Conservation (phyloP, 2,797 vertebrate genomes). For the Aythya fuligula region DNA sequence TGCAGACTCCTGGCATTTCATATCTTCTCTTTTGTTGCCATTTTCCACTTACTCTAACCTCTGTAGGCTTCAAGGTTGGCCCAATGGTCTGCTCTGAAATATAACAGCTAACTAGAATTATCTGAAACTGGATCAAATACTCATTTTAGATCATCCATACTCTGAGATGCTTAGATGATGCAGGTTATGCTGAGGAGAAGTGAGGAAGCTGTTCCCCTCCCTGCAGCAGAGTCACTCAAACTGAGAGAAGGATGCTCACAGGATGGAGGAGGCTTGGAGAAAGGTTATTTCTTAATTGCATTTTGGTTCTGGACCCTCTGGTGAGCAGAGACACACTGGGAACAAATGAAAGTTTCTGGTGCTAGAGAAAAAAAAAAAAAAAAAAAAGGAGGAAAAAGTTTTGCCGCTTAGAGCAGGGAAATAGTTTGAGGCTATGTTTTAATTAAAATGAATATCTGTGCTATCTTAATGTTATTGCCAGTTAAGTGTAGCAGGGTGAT, state of each 20-base stretch:
- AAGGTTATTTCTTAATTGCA: constrained; percentile 71
- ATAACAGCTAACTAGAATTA: neutral
- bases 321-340: constrained; percentile 49
- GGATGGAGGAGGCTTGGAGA: constrained; percentile 3
- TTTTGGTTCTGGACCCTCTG: constrained; percentile 62
- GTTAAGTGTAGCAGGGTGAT: constrained; percentile 85
- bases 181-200: neutral
- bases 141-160: neutral
- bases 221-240: constrained; percentile 32
- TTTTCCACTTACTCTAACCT: neutral
- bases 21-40: neutral
- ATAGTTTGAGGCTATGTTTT: constrained; percentile 86
- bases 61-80: neutral
- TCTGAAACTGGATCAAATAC: neutral
- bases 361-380: neutral
- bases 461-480: constrained; percentile 87
- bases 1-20: neutral
- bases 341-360: constrained; percentile 71
- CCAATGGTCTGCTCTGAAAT: neutral
- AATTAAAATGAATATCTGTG: constrained; percentile 87
- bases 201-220: neutral
- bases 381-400: constrained; percentile 64
- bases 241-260: neutral
- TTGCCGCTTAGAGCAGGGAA: constrained; percentile 76
- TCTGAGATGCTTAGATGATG: neutral